Evolutionary conservation across 2,797 vertebrate species (phyloP), one percentile per base, ranked within the genome.

Genomic region (Anomalospiza imberbis): DNA sequence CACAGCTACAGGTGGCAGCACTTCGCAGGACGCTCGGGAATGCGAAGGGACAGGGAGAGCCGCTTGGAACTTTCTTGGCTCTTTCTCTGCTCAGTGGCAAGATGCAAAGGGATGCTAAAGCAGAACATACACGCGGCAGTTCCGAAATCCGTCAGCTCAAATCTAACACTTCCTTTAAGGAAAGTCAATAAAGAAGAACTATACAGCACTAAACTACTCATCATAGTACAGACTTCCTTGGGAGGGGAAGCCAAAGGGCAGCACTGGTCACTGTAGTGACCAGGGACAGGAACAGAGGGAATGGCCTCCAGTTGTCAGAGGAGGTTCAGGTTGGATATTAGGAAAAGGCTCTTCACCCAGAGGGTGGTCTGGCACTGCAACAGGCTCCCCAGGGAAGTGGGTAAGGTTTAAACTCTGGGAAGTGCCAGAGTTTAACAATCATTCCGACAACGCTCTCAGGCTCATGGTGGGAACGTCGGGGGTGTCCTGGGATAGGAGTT

Each of bases 111-210:
- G 14, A 31, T 16, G 36, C 28, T 29, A 44, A 19, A n/a, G 18
- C 22, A 28, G 25, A 51, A 13, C 14, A 6, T 0, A 21, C 11
- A 1, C 0, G 26, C 16, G 10, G 61, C 29, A 4, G 29, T 16
- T 44, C 38, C 6, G 12, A 48, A 61, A 36, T 1, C 17, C 6
- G 1, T 4, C 57, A 20, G 50, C 42, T 62, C 16, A n/a, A 65
- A 44, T 34, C 44, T 40, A 47, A 53, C 14, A 0, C 10, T 20
- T 45, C 14, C 21, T 60, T 48, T 21, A 32, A 34, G 16, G 5
- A 65, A 36, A 26, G 13, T 11, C n/a, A 61, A 6, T 14, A 40
- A 20, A 11, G 17, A 42, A 48, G 16, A 47, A 29, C 25, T 29
- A 9, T 34, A 26, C 7, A 12, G 21, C 36, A 22, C 47, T 11